Base-by-base conservation (phyloP, 2,888 invertebrate genomes). In the Strigamia crassipes region DNA sequence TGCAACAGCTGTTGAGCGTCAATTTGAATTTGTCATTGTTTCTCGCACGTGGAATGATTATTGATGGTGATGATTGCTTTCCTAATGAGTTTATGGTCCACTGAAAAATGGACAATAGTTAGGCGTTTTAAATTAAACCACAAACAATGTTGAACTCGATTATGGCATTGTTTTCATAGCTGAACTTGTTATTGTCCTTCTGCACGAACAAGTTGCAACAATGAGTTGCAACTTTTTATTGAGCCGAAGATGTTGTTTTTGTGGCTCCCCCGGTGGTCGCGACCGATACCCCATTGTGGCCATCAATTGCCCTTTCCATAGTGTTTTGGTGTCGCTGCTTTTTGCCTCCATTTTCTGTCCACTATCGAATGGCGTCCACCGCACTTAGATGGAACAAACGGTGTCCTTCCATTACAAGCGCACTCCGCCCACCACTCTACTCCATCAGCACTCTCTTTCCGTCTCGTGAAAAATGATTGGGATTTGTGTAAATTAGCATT, bases 1-100 rank as follows among this genome's bases (percentile, higher is more conserved):
- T 23, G 73, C 12, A 73, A 73, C 73, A 73, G 73, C 73, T 73
- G 73, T 23, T 73, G 73, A 5, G 9, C 31, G 73, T 73, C 73
- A 73, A 73, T 73, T 73, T 73, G 23, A 73, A 73, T 73, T 73
- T 73, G 73, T 73, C 73, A 73, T 73, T 73, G 73, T 73, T 73
- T 31, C 27, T 15, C 27, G 5, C 73, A 73, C 73, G 73, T 73
- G 31, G 27, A 73, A 73, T 73, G 73, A 73, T 73, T 73, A 73
- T 73, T 73, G 31, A 73, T 73, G 73, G 31, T 73, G 73, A 73
- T 73, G 27, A 31, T 73, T 73, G 73, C 27, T 73, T 73, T 73
- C 27, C 73, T 73, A 73, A 73, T 73, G 73, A 12, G 31, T 73
- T 73, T 73, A 13, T 18, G 18, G 56, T n/a, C 21, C 13, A n/a